These are phyloP conservation scores for Buathra laborator DNA, from an alignment of 2,888 invertebrate species.

Conservation along the genomic window DNA sequence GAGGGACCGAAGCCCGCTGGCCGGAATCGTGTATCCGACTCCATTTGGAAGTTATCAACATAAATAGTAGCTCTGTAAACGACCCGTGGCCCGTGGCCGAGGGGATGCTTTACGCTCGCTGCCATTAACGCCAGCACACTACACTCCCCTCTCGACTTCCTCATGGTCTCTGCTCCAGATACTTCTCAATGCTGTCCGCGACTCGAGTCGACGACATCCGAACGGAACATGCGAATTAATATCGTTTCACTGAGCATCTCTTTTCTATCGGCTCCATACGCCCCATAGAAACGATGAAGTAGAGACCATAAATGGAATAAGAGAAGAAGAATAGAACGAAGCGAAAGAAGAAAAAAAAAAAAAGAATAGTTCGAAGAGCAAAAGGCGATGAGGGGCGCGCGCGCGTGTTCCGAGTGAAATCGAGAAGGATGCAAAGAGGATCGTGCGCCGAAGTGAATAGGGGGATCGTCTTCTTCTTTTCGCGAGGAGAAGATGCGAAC, in stretches of 20 bases:
- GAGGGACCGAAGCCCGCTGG: constrained; percentile 53
- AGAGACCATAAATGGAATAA: neutral
- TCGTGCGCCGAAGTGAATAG: constrained; percentile 65
- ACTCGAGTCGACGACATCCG: constrained; percentile 17
- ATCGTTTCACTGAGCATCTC: constrained; percentile 46
- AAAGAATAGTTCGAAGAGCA: constrained; percentile 23
- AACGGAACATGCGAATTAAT: constrained; percentile 53
- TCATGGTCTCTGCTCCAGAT: neutral
- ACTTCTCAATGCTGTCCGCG: constrained; percentile 14
- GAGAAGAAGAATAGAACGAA: constrained; percentile 14
- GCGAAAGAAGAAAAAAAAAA: neutral
- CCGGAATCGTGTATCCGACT: constrained; percentile 77
- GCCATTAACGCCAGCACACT: constrained; percentile 72
- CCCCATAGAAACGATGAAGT: neutral
- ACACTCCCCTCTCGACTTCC: neutral
- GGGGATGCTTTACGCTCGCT: constrained; percentile 71
- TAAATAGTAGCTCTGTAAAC: constrained; percentile 80
- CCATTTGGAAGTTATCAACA: constrained; percentile 82
- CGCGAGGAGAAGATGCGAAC: constrained; percentile 46
- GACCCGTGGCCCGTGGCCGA: constrained; percentile 68
- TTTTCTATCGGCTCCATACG: neutral
- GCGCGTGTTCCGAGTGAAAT: constrained; percentile 56
- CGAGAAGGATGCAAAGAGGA: constrained; percentile 64
- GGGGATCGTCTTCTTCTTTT: constrained; percentile 21
- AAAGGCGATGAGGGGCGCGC: constrained; percentile 29